Conservation (phyloP, 30 jellyfish, hydroid and myxozoan genomes). For the Aurelia aurita region DNA sequence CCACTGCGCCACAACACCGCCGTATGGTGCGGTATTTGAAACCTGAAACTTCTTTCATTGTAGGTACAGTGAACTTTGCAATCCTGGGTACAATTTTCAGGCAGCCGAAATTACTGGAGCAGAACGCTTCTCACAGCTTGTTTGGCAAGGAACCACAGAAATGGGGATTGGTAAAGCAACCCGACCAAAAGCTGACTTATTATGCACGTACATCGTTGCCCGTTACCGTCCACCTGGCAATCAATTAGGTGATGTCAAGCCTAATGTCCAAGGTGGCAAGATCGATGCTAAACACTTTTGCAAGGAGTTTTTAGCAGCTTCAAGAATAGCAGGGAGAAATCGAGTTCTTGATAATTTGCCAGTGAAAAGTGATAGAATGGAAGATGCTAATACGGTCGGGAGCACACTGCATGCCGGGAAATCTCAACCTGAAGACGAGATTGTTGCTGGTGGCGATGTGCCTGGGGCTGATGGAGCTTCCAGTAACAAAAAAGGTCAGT, state of each 20-base stretch:
- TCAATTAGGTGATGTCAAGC: slow-evolving; percentile 69
- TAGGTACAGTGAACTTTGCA: slow-evolving; percentile 96
- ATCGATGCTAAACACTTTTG: slow-evolving; percentile 58
- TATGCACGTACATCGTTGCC: slow-evolving; percentile 79
- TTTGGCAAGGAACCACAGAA: slow-evolving; percentile 76
- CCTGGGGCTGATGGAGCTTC: slow-evolving; percentile 87
- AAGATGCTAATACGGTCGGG: slow-evolving; percentile 60
- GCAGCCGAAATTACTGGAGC: slow-evolving; percentile 80
- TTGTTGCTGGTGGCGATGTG: slow-evolving; percentile 70
- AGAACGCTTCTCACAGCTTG: slow-evolving; percentile 75
- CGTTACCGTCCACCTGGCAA: slow-evolving; percentile 81
- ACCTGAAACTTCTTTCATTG: too few species aligned
- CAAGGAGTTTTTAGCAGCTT: slow-evolving; percentile 63
- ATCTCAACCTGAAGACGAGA: slow-evolving; percentile 46
- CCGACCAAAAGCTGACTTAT: slow-evolving; percentile 49
- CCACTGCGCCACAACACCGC: too few species aligned
- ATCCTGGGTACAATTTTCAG: slow-evolving; percentile 86
- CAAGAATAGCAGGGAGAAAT: slow-evolving; percentile 46
- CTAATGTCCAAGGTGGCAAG: slow-evolving; percentile 58
- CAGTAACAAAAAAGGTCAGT: slow-evolving; percentile 69
- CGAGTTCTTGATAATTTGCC: slow-evolving; percentile 42
- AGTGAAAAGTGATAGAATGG: slow-evolving; percentile 40
- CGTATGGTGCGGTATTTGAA: too few species aligned
- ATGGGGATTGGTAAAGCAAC: slow-evolving; percentile 80
- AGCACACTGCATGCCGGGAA: slow-evolving; percentile 58